Conservation (phyloP, 2,113 vertebrate species). For the Sialia sialis region DNA sequence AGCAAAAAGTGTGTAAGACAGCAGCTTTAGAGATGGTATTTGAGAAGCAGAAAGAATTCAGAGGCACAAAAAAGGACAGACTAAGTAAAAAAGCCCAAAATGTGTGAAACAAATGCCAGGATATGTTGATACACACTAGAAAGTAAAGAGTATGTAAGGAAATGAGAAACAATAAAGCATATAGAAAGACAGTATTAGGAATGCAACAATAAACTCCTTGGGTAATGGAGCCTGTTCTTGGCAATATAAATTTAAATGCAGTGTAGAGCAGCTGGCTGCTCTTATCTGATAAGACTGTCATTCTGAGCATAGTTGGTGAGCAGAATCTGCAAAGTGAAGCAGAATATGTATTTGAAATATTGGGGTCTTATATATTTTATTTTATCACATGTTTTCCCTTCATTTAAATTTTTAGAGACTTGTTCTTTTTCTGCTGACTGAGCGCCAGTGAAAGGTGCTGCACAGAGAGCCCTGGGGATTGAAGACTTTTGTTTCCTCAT, state of each 20-base stretch:
- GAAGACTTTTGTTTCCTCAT: not conserved
- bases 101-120: not conserved
- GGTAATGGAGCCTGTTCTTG: slow-evolving; percentile 75
- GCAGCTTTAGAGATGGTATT: not conserved
- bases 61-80: not conserved
- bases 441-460: not conserved
- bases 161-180: not conserved
- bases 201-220: slow-evolving; percentile 66
- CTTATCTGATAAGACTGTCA: slow-evolving; percentile 63
- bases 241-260: slow-evolving; percentile 78
- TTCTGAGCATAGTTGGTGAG: slow-evolving; percentile 35
- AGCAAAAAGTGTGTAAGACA: not conserved
- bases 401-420: slow-evolving; percentile 46
- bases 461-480: not conserved
- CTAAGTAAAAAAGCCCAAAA: not conserved
- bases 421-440: not conserved
- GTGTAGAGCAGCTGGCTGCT: not conserved
- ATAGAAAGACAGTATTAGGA: slow-evolving; percentile 50
- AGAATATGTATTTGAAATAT: slow-evolving; percentile 66
- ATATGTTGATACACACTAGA: not conserved
- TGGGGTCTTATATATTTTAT: slow-evolving; percentile 26
- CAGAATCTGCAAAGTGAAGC: slow-evolving; percentile 55
- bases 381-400: slow-evolving; percentile 27
- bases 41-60: not conserved
- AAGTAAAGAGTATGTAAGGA: not conserved